Percentiles rank a stretch among this genome's conserved stretches.
Conservation (phyloP, 35 echinoderm and acorn worm genomes). For the Acanthaster planci region DNA sequence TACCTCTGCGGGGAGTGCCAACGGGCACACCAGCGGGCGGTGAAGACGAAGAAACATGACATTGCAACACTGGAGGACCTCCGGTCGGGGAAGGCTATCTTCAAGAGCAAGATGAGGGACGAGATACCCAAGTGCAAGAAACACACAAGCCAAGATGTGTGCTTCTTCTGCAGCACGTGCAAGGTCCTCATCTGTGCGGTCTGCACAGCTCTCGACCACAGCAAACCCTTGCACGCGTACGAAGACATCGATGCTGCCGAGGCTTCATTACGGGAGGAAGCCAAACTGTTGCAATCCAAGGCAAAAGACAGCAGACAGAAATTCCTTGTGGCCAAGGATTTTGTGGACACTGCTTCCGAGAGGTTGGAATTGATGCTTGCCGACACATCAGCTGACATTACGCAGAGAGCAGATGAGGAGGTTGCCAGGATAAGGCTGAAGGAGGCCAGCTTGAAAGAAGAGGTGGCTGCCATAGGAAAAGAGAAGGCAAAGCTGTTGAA, state of each 20-base stretch:
- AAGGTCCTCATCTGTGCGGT: slow-evolving; percentile 4
- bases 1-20: slow-evolving; percentile 10
- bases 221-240: background rate
- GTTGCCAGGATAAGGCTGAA: background rate
- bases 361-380: background rate
- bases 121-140: slow-evolving; percentile 16
- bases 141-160: background rate
- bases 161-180: slow-evolving; percentile 3
- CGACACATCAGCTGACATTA: background rate
- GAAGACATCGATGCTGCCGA: background rate
- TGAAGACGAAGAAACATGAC: slow-evolving; percentile 10
- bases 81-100: background rate
- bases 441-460: background rate
- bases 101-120: slow-evolving; percentile 19
- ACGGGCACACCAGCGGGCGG: background rate
- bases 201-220: slow-evolving; percentile 9
- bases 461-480: background rate
- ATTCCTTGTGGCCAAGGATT: background rate
- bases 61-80: slow-evolving; percentile 4
- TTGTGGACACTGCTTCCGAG: background rate
- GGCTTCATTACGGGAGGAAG: background rate
- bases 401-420: background rate
- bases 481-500: background rate
- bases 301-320: background rate
- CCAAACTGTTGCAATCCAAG: background rate